Evolutionary conservation across 1,140 invertebrate species (phyloP), one percentile per base, ranked within the genome.

Genomic region (Tetranychus urticae): DNA sequence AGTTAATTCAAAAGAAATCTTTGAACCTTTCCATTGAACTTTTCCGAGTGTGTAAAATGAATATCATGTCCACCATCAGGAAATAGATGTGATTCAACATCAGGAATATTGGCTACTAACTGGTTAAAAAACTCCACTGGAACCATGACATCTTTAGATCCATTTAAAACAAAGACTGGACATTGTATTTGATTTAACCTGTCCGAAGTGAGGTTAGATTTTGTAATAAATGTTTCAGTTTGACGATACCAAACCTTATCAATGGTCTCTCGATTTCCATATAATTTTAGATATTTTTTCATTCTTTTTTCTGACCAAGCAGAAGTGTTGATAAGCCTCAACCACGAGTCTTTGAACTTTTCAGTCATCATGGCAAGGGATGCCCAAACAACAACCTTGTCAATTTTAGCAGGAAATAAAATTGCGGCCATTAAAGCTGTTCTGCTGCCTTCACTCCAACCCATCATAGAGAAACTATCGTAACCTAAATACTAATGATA

Each of bases 371-470:
- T 87, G 5, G 85, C 75, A 68, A 86, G 87, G 0, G 79, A 74
- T 31, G 85, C 87, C 80, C 82, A 83, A 35, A 87, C 73, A 0
- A 89, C 78, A 42, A 88, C 69, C 67, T 85, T 88, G 3, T 80
- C 71, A 0, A 92, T 73, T 31, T 72, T 71, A 3, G 81, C 72
- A 0, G 81, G 79, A 70, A 81, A 78, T 46, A 78, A 79, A 1
- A 80, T 80, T 12, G 86, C 83, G 3, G 85, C 64, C 4, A 88
- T 80, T 54, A 91, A 73, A 4, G 78, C 80, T 5, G 82, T 81
- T 45, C 84, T 86, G 3, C 84, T 88, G 54, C 88, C 88, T 73
- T 90, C 86, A 72, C 85, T 88, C 85, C 87, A 91, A 0, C 88
- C 88, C 39, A 90, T 63, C 0, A 90, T 65, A 0, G 84, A 88